These are phyloP conservation scores for Megalopta genalis DNA, from an alignment of 1,140 invertebrate species.

Conservation along the genomic window DNA sequence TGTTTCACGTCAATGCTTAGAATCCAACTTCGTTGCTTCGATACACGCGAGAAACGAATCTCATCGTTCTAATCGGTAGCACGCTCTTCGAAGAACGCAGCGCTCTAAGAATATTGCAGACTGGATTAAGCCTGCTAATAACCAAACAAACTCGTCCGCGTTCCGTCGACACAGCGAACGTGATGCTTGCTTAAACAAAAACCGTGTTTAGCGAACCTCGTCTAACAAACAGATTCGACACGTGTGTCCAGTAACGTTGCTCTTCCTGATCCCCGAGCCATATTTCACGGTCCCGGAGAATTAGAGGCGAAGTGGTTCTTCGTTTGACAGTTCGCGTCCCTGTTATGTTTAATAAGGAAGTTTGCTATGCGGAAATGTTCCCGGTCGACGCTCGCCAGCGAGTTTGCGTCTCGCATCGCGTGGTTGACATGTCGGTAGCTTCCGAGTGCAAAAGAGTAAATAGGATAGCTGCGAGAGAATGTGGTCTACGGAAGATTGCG, in stretches of 20 bases:
- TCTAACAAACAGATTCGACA: neutral
- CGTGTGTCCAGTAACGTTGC: neutral
- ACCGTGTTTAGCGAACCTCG: neutral
- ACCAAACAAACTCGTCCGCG: too few relatives aligned
- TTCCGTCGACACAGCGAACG: neutral
- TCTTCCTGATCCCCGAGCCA: too few relatives aligned
- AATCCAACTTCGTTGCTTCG: too few relatives aligned
- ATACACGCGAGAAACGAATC: too few relatives aligned
- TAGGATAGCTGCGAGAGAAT: neutral
- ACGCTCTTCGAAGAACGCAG: too few relatives aligned
- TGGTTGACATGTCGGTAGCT: neutral
- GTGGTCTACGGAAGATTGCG: constrained; percentile 12
- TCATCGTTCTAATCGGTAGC: too few relatives aligned
- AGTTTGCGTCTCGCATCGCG: neutral
- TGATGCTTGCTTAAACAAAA: neutral
- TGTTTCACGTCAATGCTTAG: too few relatives aligned
- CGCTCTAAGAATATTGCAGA: neutral
- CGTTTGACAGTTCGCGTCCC: neutral
- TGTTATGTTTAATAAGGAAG: neutral
- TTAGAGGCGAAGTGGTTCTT: neutral
- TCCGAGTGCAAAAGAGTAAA: neutral
- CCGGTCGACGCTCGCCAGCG: too few relatives aligned
- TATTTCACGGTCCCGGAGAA: neutral
- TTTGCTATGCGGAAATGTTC: neutral
- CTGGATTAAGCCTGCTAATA: neutral